Percentiles rank a stretch among this genome's conserved stretches.
These are phyloP conservation scores for Strigamia crassipes DNA, from an alignment of 2,888 invertebrate genomes.

Conservation along the genomic window DNA sequence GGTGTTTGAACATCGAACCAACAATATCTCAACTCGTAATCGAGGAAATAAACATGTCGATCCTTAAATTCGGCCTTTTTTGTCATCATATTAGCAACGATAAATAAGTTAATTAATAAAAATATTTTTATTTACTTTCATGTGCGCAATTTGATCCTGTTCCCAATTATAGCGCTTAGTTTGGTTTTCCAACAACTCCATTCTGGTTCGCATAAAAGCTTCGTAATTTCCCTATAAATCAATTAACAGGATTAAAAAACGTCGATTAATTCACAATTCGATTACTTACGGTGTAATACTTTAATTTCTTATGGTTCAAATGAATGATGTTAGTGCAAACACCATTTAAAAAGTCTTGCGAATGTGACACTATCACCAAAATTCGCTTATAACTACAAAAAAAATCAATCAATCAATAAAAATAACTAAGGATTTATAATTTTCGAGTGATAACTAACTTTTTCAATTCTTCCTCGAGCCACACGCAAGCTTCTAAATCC, in stretches of 20 bases:
- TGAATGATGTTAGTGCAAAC: slow-evolving; percentile 91
- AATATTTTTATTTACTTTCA: slow-evolving; percentile 91
- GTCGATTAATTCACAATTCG: neutral
- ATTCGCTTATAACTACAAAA: slow-evolving; percentile 84
- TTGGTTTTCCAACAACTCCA: slow-evolving; percentile 96
- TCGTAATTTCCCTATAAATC: slow-evolving; percentile 86
- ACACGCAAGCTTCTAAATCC: slow-evolving; percentile 94
- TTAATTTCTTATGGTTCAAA: slow-evolving; percentile 87
- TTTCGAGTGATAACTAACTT: slow-evolving; percentile 64
- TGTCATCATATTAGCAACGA: slow-evolving; percentile 51
- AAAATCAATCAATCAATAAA: slow-evolving; percentile 46
- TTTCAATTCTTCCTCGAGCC: slow-evolving; percentile 97
- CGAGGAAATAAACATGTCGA: neutral
- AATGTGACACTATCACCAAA: slow-evolving; percentile 96
- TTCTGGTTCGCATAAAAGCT: slow-evolving; percentile 88
- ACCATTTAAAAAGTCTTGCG: slow-evolving; percentile 98
- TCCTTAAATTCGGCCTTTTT: slow-evolving; percentile 52
- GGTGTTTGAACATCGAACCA: slow-evolving; percentile 45
- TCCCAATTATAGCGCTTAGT: slow-evolving; percentile 99
- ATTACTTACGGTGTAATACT: slow-evolving; percentile 81
- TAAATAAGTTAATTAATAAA: neutral
- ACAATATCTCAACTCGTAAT: slow-evolving; percentile 21
- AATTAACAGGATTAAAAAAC: neutral
- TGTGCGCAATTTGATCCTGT: slow-evolving; percentile 97
- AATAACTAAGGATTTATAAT: neutral